Conservation (phyloP, 37 sponge, comb jelly and placozoan species). For the Cladorhizidae sp. region DNA sequence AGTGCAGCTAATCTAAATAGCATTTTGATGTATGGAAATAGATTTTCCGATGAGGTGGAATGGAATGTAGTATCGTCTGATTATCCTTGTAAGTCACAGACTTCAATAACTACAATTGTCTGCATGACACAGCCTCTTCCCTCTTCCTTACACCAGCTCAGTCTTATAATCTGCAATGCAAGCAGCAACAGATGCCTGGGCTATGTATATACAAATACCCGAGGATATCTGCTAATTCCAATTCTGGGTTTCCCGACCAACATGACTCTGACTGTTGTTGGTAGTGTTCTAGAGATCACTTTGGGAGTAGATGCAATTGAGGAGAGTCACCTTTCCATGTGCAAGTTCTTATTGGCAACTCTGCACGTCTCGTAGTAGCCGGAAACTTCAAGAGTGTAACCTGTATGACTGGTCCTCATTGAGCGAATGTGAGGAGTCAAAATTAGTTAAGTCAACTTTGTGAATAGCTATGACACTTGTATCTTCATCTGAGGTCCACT, state of each 20-base stretch:
- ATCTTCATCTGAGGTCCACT: conserved; percentile 36
- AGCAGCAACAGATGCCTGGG: conserved; percentile 4
- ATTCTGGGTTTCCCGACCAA: conserved; percentile 10
- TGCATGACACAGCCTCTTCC: conserved; percentile 23
- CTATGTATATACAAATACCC: not conserved
- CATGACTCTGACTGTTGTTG: conserved; percentile 63
- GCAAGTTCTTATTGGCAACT: conserved; percentile 59
- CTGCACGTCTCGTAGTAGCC: conserved; percentile 47
- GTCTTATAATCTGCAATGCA: conserved; percentile 5
- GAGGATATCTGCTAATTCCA: not conserved
- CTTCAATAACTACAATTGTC: not conserved
- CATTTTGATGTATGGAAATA: not conserved
- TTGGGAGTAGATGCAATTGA: too few species aligned
- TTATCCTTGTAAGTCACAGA: not conserved
- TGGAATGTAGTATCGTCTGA: conserved; percentile 17
- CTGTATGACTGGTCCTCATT: conserved; percentile 55
- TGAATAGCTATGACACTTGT: conserved; percentile 2
- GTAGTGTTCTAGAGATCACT: conserved; percentile 72
- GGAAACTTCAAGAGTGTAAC: conserved; percentile 39
- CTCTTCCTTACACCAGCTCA: conserved; percentile 27
- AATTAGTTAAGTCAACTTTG: not conserved
- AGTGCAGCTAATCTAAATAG: not conserved
- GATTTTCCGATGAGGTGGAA: conserved; percentile 1
- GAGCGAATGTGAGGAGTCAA: not conserved
- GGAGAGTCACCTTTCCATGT: not conserved